A percentile compares a stretch with the other conserved stretches of the same genome.
Evolutionary conservation across 2,113 vertebrate genomes (phyloP).

Genomic region (cattle (Bos taurus)): DNA sequence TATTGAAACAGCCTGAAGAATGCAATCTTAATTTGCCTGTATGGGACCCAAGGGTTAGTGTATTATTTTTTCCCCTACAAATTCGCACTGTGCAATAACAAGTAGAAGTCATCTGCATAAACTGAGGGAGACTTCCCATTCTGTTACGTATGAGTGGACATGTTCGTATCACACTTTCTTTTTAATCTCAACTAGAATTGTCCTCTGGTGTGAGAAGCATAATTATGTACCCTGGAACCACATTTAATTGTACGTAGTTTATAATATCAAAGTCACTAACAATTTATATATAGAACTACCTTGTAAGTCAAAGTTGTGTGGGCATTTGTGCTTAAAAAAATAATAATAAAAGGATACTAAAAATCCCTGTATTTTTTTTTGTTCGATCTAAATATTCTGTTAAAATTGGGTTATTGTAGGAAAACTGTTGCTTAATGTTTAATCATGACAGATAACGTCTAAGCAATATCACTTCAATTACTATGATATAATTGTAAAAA

Average conservation of each 20-base stretch:
- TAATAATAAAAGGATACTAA: conserved; percentile 74
- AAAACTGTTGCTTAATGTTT: conserved; percentile 52
- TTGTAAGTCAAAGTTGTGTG: conserved; percentile 72
- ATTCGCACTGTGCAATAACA: conserved; percentile 79
- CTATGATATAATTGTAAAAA: conserved; percentile 15
- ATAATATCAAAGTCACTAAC: conserved; percentile 46
- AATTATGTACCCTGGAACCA: conserved; percentile 62
- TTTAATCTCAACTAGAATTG: conserved; percentile 52
- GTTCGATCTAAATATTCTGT: conserved; percentile 66
- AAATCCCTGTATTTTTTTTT: conserved; percentile 60
- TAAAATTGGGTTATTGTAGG: conserved; percentile 47
- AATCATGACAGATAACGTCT: conserved; percentile 16
- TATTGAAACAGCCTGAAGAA: conserved; percentile 91
- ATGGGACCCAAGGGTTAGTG: conserved; percentile 94
- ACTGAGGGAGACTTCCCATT: conserved; percentile 56
- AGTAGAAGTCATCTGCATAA: conserved; percentile 75
- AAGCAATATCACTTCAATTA: conserved; percentile 31
- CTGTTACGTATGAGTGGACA: conserved; percentile 60
- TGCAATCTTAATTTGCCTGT: conserved; percentile 92
- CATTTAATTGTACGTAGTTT: conserved; percentile 63
- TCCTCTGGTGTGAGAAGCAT: conserved; percentile 59
- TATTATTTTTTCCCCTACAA: conserved; percentile 85
- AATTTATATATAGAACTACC: conserved; percentile 59
- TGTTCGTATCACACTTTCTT: conserved; percentile 50
- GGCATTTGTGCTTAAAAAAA: conserved; percentile 64